Percentiles rank a stretch among this genome's conserved stretches.
Evolutionary conservation across 1,140 invertebrate genomes (phyloP).

Genomic region (Habropoda laboriosa): DNA sequence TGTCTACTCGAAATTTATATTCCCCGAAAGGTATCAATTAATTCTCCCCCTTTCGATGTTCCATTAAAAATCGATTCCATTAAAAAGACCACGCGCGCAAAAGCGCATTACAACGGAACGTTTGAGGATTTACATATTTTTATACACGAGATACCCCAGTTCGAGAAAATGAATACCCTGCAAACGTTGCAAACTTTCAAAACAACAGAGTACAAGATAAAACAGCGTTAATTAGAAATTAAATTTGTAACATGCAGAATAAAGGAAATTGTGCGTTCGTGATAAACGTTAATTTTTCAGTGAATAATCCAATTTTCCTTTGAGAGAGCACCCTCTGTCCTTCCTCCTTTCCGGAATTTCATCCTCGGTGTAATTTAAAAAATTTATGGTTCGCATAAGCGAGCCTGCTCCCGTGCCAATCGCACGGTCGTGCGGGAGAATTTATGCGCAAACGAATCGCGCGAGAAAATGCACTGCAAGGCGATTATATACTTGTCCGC

Average conservation of each 20-base stretch:
- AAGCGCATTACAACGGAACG: neutral
- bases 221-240: neutral
- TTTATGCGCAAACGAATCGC: constrained; percentile 6
- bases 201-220: neutral
- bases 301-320: neutral
- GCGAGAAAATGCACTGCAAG: neutral
- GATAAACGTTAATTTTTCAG: neutral
- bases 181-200: no score
- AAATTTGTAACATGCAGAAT: neutral
- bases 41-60: neutral
- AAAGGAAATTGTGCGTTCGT: no score
- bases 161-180: no score
- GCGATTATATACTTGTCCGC: constrained; percentile 23
- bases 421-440: neutral
- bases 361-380: constrained; percentile 5
- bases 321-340: no score
- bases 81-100: no score
- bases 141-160: no score
- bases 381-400: constrained; percentile 4
- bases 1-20: neutral
- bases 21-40: neutral
- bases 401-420: constrained; percentile 34
- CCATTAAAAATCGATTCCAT: no score
- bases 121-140: no score
- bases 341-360: neutral